phyloP scores from a whole-genome alignment of 2,113 vertebrate species.

The Damaliscus lunatus region DNA sequence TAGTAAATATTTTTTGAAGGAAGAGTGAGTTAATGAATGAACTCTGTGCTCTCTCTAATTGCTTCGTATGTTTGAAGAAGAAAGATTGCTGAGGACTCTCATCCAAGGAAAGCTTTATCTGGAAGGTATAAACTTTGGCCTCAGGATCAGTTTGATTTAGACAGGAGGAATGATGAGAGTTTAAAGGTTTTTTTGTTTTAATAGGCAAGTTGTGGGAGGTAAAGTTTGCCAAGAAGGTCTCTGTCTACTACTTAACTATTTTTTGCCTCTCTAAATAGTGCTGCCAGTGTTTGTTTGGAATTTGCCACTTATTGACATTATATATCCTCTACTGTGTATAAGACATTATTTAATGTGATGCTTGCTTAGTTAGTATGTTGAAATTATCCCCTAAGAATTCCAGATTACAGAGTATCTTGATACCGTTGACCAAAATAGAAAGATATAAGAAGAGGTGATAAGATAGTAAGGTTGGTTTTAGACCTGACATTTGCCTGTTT shows the following conservation, averaged over 20 bases:
- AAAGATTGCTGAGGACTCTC: background rate
- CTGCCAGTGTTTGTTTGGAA: background rate
- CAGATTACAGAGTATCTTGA: background rate
- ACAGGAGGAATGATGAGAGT: background rate
- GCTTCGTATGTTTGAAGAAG: background rate
- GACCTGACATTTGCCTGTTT: background rate
- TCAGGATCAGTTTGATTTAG: background rate
- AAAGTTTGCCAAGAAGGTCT: background rate
- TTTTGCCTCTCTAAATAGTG: background rate
- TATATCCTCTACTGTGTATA: background rate
- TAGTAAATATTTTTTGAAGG: background rate
- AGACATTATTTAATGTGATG: background rate
- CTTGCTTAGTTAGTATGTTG: constrained; percentile 15
- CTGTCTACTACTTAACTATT: background rate
- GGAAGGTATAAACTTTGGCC: background rate
- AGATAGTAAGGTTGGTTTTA: constrained; percentile 28
- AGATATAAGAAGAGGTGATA: background rate
- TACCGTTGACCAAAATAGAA: background rate
- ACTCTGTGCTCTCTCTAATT: background rate
- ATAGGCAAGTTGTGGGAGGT: background rate
- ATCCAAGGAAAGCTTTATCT: constrained; percentile 55
- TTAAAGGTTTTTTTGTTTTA: background rate
- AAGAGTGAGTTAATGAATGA: background rate
- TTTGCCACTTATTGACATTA: background rate
- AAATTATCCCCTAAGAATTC: constrained; percentile 12